Evolutionary conservation across 2,888 invertebrate genomes (phyloP).

Genomic region (Molorchus minor): DNA sequence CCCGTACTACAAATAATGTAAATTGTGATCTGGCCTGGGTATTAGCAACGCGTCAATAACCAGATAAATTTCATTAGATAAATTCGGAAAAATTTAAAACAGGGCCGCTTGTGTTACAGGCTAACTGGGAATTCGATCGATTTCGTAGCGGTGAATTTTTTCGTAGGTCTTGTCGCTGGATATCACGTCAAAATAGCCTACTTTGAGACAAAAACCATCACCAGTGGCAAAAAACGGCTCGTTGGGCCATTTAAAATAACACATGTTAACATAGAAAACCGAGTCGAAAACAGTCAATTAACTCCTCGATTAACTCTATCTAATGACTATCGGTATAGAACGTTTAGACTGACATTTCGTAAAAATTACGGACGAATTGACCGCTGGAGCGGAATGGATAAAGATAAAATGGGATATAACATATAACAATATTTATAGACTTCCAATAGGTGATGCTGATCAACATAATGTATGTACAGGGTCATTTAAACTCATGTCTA

Average conservation of each 20-base stretch:
- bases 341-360: too few relatives aligned
- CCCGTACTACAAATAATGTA: too few relatives aligned
- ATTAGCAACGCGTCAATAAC: slow-evolving; percentile 3
- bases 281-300: slow-evolving; percentile 2
- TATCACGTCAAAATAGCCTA: not conserved
- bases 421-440: not conserved
- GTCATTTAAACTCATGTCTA: too few relatives aligned
- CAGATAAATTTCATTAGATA: slow-evolving; percentile 2
- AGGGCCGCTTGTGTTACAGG: not conserved
- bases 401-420: too few relatives aligned
- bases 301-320: not conserved
- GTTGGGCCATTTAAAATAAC: slow-evolving; percentile 2
- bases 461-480: too few relatives aligned
- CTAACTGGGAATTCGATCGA: not conserved
- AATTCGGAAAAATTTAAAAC: not conserved
- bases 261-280: slow-evolving; percentile 6
- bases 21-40: not conserved
- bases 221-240: not conserved
- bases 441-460: too few relatives aligned
- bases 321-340: too few relatives aligned
- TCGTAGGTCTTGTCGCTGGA: not conserved
- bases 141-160: not conserved
- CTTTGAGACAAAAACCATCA: not conserved
- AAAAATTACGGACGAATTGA: not conserved
- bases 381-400: not conserved